Conservation (phyloP, 1,140 invertebrate genomes). For the Pteromalus puparum region DNA sequence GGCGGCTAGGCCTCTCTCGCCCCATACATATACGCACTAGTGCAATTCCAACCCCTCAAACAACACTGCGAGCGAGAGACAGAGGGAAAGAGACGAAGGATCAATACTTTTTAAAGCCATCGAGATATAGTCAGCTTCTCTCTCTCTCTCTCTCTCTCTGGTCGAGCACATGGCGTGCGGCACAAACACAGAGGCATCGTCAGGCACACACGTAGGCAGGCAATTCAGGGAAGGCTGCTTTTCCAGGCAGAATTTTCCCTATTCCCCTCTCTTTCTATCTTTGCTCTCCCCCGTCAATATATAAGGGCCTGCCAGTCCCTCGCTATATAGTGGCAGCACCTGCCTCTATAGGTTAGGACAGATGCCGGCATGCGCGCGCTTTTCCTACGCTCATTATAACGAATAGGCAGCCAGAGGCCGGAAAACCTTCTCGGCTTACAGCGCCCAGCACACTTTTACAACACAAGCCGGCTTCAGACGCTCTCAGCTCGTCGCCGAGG, state of each 20-base stretch:
- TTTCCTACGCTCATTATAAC: conserved; percentile 32
- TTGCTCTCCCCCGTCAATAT: background rate
- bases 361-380: conserved; percentile 21
- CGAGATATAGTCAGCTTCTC: background rate
- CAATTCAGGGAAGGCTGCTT: background rate
- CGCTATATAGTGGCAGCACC: conserved; percentile 3
- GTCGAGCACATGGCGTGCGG: background rate
- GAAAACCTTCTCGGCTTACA: conserved; percentile 41
- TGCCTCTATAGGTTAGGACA: conserved; percentile 39
- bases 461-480: background rate
- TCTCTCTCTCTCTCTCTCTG: background rate
- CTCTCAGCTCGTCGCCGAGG: conserved; percentile 15
- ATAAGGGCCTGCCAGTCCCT: background rate
- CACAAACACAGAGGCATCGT: background rate
- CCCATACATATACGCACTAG: background rate
- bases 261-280: conserved; percentile 3
- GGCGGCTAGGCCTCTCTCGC: background rate
- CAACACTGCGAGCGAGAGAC: background rate
- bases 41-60: background rate
- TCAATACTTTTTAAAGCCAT: conserved; percentile 36
- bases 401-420: conserved; percentile 28
- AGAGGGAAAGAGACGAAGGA: background rate
- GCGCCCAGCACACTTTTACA: background rate
- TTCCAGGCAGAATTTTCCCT: conserved; percentile 33
- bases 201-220: background rate